Conservation (phyloP, 2,888 invertebrate genomes). For the Cephus pulcher region DNA sequence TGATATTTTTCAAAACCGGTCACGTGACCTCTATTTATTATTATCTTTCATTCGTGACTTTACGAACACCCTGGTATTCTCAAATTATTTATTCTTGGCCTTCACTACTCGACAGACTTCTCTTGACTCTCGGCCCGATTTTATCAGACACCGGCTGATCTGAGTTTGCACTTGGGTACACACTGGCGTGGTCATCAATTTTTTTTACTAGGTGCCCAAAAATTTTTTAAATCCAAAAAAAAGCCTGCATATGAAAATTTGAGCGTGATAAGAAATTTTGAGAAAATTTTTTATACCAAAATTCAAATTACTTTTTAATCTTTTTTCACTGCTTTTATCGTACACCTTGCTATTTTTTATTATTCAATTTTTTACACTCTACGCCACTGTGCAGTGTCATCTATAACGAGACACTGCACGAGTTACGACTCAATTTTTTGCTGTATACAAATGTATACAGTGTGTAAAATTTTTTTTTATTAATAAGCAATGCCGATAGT, state of each 20-base stretch:
- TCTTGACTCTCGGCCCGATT: background rate
- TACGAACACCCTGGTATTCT: background rate
- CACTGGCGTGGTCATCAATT: slow-evolving; percentile 42
- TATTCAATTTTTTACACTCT: slow-evolving; percentile 14
- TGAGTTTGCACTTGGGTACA: slow-evolving; percentile 47
- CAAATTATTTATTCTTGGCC: background rate
- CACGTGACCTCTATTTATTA: background rate
- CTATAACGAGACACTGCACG: slow-evolving; percentile 49
- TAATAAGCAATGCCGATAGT: too few relatives aligned
- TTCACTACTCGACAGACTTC: background rate
- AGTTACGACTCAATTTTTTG: slow-evolving; percentile 25
- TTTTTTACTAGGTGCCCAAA: background rate
- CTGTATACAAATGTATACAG: background rate
- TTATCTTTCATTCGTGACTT: background rate
- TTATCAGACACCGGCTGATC: slow-evolving; percentile 35
- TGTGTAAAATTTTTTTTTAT: background rate
- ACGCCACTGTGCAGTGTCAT: slow-evolving; percentile 48
- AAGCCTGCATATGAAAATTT: accelerated
- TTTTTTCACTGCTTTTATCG: background rate
- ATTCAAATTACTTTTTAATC: background rate
- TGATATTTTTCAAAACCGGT: background rate
- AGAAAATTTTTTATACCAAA: accelerated
- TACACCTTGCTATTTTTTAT: background rate
- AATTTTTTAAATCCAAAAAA: background rate
- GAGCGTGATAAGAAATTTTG: background rate